A percentile compares a stretch with the other conserved stretches of the same genome.
phyloP scores from a whole-genome alignment of 1,140 invertebrate genomes.

The Pantala flavescens region DNA sequence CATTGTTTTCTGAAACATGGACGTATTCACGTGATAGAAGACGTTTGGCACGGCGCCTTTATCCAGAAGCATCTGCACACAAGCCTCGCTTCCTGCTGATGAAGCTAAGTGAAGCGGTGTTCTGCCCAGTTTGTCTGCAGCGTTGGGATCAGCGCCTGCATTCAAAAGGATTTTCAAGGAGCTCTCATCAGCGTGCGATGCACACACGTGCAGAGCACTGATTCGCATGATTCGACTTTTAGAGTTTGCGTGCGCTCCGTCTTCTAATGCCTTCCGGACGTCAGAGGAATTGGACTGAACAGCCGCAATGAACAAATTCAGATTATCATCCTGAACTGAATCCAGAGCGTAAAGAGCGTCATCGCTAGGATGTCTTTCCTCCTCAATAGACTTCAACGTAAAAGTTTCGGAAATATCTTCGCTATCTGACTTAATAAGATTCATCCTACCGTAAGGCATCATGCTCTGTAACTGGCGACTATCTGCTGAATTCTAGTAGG shows the following conservation, averaged over 20 bases:
- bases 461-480: no score
- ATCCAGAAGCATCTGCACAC: background rate
- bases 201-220: background rate
- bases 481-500: no score
- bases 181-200: background rate
- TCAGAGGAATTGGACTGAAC: background rate
- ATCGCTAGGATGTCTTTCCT: background rate
- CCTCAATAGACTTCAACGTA: background rate
- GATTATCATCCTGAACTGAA: background rate
- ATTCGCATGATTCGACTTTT: no score
- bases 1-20: no score
- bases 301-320: background rate
- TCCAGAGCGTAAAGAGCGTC: background rate
- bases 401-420: background rate
- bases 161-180: background rate
- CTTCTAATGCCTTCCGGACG: background rate
- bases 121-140: background rate
- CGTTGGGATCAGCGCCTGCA: background rate
- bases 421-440: background rate
- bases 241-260: background rate
- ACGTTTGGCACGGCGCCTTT: background rate
- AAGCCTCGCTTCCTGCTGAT: background rate
- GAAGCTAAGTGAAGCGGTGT: conserved; percentile 11
- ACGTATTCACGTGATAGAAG: background rate
- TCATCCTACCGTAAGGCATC: no score